Evolutionary conservation across 2,113 vertebrate genomes (phyloP), one percentile per base, ranked within the genome.

Genomic region (Anarrhichthys ocellatus): DNA sequence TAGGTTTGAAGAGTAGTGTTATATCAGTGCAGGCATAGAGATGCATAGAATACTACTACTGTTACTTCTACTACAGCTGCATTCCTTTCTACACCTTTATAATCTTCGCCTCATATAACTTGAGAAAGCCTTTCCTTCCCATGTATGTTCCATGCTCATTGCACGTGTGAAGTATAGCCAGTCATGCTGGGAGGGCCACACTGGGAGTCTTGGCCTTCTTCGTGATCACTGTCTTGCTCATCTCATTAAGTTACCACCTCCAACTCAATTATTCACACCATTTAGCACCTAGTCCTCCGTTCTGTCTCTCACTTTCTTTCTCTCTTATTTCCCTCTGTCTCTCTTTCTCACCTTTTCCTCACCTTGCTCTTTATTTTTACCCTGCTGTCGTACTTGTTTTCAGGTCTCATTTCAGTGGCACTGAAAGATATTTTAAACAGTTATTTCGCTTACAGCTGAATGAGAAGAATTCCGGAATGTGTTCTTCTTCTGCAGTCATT

Each of bases 211-310:
- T 76, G 90, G 91, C 94, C 95, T 94, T 93, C 84, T 84, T 68
- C 84, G 34, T 91, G 92, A 95, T 93, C 95, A 78, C 84, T 90
- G 95, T 94, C 94, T 92, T 90, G 90, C 94, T 96, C 95, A 94
- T 94, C 96, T 97, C 95, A 95, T 96, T 95, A 95, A 94, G 91
- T 94, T 95, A 94, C 95, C 95, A 95, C 96, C 95, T 96, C 95
- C 94, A 93, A 95, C 95, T 97, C 95, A 97, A 96, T 97, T 96
- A 96, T 97, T 97, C 80, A 95, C 94, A 94, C 96, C 95, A 93
- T 97, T 98, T 97, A 97, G 95, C 96, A 96, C 95, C 96, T 96
- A 96, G 95, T 96, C 52, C 34, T 63, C 27, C 20, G 3, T 56
- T 73, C 58, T 77, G 20, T 94, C 93, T 96, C 93, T 71, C 38